Evolutionary conservation across 2,888 invertebrate species (phyloP).

Genomic region (Erebia epiphron): DNA sequence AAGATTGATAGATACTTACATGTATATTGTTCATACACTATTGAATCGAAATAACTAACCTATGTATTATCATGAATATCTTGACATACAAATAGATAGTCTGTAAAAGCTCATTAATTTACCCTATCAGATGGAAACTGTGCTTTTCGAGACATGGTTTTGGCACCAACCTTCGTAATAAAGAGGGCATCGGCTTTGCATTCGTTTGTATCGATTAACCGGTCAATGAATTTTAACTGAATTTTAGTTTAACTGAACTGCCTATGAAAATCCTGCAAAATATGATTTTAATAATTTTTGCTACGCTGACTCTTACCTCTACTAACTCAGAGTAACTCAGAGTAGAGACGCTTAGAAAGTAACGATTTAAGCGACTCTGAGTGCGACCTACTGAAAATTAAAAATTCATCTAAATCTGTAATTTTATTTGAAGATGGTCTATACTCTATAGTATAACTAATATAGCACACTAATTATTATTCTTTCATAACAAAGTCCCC

Average conservation of each 20-base stretch:
- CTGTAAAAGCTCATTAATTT: slow-evolving; percentile 17
- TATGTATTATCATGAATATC: slow-evolving; percentile 8
- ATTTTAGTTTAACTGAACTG: not conserved
- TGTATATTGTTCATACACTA: not conserved
- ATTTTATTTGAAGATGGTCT: too few relatives aligned
- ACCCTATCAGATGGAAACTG: slow-evolving; percentile 12
- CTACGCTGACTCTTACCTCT: too few relatives aligned
- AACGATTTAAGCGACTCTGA: too few relatives aligned
- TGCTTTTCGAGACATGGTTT: slow-evolving; percentile 39
- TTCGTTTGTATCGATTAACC: slow-evolving; percentile 29
- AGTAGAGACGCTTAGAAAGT: too few relatives aligned
- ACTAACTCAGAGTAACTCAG: too few relatives aligned
- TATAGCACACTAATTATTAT: too few relatives aligned
- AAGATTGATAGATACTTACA: not conserved
- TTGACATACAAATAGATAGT: slow-evolving; percentile 16
- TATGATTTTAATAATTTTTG: too few relatives aligned
- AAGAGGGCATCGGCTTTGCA: slow-evolving; percentile 52
- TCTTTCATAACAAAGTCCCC: too few relatives aligned
- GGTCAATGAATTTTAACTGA: slow-evolving; percentile 7
- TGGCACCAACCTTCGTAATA: slow-evolving; percentile 49
- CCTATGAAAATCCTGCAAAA: not conserved
- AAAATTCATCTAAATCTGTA: too few relatives aligned
- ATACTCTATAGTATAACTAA: too few relatives aligned
- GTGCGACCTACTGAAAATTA: too few relatives aligned
- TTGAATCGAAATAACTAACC: not conserved